These are phyloP conservation scores for Epicauta chinensis DNA, from an alignment of 1,140 invertebrate species.

Conservation along the genomic window DNA sequence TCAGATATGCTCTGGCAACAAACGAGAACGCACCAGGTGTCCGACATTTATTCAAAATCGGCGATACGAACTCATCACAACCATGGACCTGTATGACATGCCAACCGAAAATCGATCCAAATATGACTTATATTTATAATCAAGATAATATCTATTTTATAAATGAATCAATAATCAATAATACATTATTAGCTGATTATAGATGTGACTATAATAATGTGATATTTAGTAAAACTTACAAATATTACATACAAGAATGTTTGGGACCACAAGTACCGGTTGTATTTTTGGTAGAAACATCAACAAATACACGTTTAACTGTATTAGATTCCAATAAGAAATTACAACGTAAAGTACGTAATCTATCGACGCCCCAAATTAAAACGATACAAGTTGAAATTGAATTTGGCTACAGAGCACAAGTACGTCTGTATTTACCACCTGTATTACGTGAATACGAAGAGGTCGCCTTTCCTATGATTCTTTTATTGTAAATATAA, in stretches of 20 bases:
- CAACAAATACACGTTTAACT: constrained; percentile 49
- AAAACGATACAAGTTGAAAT: constrained; percentile 47
- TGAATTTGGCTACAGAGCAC: constrained; percentile 47
- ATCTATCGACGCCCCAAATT: constrained; percentile 33
- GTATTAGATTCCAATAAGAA: constrained; percentile 49
- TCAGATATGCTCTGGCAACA: constrained; percentile 63
- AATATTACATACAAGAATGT: constrained; percentile 59
- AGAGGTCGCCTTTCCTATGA: constrained; percentile 72
- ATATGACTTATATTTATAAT: constrained; percentile 27
- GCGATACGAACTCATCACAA: constrained; percentile 34
- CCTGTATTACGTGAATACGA: constrained; percentile 74
- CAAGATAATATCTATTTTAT: constrained; percentile 18
- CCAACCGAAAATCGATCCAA: constrained; percentile 40
- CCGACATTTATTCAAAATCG: constrained; percentile 67
- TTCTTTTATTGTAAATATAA: constrained; percentile 69
- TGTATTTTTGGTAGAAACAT: constrained; percentile 52
- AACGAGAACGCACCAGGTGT: constrained; percentile 59
- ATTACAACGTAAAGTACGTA: constrained; percentile 31
- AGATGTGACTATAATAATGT: constrained; percentile 58
- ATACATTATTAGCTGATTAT: constrained; percentile 44
- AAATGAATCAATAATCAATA: constrained; percentile 35
- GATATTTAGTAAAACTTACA: constrained; percentile 55
- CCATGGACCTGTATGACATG: constrained; percentile 54
- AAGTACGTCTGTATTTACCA: constrained; percentile 64
- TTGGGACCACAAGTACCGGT: constrained; percentile 64